phyloP scores from a whole-genome alignment of 2,113 vertebrate species.

The Mesocricetus auratus region DNA sequence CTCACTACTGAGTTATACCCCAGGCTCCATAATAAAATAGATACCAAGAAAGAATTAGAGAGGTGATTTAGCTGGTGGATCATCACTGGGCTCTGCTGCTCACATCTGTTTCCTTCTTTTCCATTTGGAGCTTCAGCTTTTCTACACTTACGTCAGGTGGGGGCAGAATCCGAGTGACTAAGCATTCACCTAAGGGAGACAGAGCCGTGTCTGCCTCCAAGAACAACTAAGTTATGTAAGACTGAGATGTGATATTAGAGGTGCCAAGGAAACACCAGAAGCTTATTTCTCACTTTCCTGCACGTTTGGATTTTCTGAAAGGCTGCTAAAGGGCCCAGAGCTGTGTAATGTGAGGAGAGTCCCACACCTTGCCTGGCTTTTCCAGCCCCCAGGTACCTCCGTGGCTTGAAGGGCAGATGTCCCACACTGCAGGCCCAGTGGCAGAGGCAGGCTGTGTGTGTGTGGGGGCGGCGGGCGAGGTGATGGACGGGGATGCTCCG shows the following conservation, averaged over 20 bases:
- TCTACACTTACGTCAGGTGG: neutral
- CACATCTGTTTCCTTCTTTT: no score
- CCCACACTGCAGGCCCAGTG: constrained; percentile 70
- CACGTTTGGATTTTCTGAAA: neutral
- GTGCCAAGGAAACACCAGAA: neutral
- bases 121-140: neutral
- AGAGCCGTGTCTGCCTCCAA: neutral
- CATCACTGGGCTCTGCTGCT: neutral
- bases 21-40: neutral
- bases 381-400: constrained; percentile 58
- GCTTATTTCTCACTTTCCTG: constrained; percentile 1
- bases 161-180: neutral
- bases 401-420: constrained; percentile 62
- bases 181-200: constrained; percentile 10
- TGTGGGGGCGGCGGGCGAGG: neutral
- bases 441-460: neutral
- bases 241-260: neutral
- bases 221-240: neutral
- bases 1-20: neutral
- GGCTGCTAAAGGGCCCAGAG: constrained; percentile 40
- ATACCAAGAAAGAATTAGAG: neutral
- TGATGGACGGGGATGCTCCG: constrained; percentile 19
- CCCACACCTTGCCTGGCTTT: constrained; percentile 10
- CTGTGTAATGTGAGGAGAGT: neutral
- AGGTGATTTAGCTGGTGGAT: fast-evolving